Evolutionary conservation across 2,797 vertebrate species (phyloP), one percentile per base, ranked within the genome.

Genomic region (Cottoperca gobio): DNA sequence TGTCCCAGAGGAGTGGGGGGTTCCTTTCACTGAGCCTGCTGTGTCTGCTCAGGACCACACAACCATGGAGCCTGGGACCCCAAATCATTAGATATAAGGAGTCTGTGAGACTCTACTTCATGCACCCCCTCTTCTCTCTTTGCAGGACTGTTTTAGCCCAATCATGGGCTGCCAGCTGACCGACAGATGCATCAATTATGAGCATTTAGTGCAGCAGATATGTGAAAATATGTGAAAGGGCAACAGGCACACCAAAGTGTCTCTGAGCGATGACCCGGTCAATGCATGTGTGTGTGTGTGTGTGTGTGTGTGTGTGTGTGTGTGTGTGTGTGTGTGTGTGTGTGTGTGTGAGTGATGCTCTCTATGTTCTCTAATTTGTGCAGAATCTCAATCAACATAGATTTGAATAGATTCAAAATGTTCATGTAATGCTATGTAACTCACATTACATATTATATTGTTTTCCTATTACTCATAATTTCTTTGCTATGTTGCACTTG

Each of bases 181-280:
- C 96, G 94, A 96, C 95, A 95, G 95, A 97, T 91, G 94, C 95
- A 95, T 94, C 95, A 96, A 97, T 97, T 96, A 96, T 94, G 92
- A 94, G 91, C 94, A 95, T 96, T 97, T 96, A 96, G 95, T 69
- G 77, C 79, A 91, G 91, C 93, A 93, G 92, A 92, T 93, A 93
- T 89, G 82, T 88, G 82, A 84, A 92, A 87, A 90, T 86, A 89
- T 96, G 96, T 95, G 94, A 96, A 93, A 96, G 96, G 95, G 95
- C 96, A 96, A 87, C 86, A 87, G 28, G 83, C 86, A 67, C 17
- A 26, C 45, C 78, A 81, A 92, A 69, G 82, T 84, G 69, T 86
- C 78, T 74, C 90, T 82, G 84, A 59, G 90, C 57, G 82, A 90
- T 86, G 90, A 85, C 81, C 88, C 68, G 78, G 84, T 83, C 68